These are phyloP conservation scores for Lagocephalus sceleratus DNA, from an alignment of 2,797 vertebrate genomes.

Conservation along the genomic window DNA sequence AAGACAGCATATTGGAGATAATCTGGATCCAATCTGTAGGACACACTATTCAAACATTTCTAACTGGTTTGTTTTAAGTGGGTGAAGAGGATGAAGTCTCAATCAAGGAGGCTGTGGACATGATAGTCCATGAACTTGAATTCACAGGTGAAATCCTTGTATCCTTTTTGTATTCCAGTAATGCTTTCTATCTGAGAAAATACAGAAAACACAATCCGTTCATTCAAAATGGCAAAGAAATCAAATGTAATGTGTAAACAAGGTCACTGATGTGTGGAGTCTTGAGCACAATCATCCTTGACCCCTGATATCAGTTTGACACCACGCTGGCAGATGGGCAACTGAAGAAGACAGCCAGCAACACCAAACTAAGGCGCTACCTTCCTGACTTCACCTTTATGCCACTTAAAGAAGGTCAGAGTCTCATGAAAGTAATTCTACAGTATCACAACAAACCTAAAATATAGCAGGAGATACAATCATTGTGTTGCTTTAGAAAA, in stretches of 20 bases:
- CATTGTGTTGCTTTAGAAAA: too few relatives aligned
- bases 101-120: slow-evolving; percentile 75
- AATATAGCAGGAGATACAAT: background rate
- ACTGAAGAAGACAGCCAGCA: slow-evolving; percentile 85
- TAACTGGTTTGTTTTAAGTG: slow-evolving; percentile 61
- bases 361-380: slow-evolving; percentile 74
- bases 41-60: background rate
- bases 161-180: slow-evolving; percentile 6
- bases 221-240: too few relatives aligned
- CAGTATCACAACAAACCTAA: background rate
- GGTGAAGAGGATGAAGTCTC: slow-evolving; percentile 82
- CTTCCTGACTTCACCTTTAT: slow-evolving; percentile 80
- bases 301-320: slow-evolving; percentile 82
- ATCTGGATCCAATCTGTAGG: too few relatives aligned
- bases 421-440: background rate
- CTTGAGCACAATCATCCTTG: too few relatives aligned
- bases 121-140: slow-evolving; percentile 72
- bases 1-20: too few relatives aligned
- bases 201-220: too few relatives aligned
- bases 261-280: too few relatives aligned
- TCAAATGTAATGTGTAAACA: too few relatives aligned
- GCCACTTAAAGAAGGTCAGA: slow-evolving; percentile 77
- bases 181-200: too few relatives aligned
- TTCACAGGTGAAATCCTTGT: slow-evolving; percentile 72
- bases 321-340: slow-evolving; percentile 79